phyloP scores from a whole-genome alignment of 1,140 invertebrate species.

The Halotydeus destructor region DNA sequence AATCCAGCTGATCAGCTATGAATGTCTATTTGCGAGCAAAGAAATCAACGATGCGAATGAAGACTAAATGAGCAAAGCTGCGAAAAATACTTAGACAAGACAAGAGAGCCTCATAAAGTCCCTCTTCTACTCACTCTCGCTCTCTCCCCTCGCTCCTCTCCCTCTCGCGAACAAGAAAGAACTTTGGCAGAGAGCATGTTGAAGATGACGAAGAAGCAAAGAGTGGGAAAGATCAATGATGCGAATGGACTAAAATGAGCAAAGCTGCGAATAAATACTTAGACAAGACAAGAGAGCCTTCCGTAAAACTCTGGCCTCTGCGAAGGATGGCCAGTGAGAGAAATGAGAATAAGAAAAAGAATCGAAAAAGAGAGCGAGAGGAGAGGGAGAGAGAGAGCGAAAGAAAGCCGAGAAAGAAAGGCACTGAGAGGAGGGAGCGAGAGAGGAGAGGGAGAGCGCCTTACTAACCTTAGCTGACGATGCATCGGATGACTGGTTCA shows the following conservation, averaged over 20 bases:
- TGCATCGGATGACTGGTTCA: no score
- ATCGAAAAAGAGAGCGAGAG: background rate
- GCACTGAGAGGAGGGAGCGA: background rate
- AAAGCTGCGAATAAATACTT: background rate
- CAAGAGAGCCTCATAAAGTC: background rate
- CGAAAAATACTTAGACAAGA: background rate
- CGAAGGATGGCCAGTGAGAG: background rate
- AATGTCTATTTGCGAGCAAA: no score
- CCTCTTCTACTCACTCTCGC: background rate
- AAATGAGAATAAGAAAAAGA: background rate
- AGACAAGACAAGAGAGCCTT: background rate
- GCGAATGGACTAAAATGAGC: slow-evolving; percentile 6
- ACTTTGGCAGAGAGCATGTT: background rate
- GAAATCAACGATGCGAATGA: no score
- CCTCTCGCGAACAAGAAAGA: background rate
- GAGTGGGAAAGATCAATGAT: slow-evolving; percentile 1
- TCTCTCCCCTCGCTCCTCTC: background rate
- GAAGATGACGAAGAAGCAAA: background rate
- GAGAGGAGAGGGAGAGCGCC: background rate
- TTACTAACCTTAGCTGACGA: no score
- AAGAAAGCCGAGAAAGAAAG: slow-evolving; percentile 3
- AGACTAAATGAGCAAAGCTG: background rate
- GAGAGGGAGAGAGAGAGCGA: slow-evolving; percentile 5
- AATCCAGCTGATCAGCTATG: background rate
- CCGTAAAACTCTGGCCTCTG: background rate